Conservation (phyloP, 2,113 vertebrate genomes). For the Motacilla tschutschensis region DNA sequence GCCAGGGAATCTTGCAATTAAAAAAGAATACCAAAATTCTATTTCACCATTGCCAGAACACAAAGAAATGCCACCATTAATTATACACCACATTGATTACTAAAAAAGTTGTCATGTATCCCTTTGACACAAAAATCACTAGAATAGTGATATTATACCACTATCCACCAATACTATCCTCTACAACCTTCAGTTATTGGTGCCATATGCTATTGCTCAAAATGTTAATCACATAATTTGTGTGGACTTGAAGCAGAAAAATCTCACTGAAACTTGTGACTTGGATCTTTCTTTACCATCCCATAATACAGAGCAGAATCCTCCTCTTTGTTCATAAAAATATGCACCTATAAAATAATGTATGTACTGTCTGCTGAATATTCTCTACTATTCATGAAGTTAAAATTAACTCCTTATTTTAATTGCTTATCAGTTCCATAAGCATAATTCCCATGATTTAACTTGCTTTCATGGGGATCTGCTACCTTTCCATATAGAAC, state of each 20-base stretch:
- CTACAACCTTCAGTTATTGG: neutral
- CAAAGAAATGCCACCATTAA: constrained; percentile 43
- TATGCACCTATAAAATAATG: constrained; percentile 35
- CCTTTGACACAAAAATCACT: neutral
- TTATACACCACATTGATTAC: constrained; percentile 41
- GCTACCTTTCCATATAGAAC: constrained; percentile 61
- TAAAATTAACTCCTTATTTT: constrained; percentile 70
- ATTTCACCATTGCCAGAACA: constrained; percentile 47
- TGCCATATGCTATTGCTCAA: neutral
- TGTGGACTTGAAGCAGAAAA: neutral
- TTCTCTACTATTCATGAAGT: constrained; percentile 62
- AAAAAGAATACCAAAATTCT: constrained; percentile 34
- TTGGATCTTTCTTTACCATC: neutral
- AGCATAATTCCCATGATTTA: constrained; percentile 71
- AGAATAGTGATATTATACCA: neutral
- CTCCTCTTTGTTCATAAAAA: constrained; percentile 25
- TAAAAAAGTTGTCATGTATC: constrained; percentile 1
- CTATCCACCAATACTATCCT: neutral
- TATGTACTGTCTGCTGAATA: constrained; percentile 50
- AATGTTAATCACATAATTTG: neutral
- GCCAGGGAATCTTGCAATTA: constrained; percentile 28
- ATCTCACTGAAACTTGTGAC: neutral
- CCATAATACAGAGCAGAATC: neutral
- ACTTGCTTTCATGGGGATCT: constrained; percentile 58
- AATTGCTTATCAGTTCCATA: constrained; percentile 70